Evolutionary conservation across 23 tunicate genomes (phyloP), one percentile per base, ranked within the genome.

Genomic region (Clavelina lepadiformis): DNA sequence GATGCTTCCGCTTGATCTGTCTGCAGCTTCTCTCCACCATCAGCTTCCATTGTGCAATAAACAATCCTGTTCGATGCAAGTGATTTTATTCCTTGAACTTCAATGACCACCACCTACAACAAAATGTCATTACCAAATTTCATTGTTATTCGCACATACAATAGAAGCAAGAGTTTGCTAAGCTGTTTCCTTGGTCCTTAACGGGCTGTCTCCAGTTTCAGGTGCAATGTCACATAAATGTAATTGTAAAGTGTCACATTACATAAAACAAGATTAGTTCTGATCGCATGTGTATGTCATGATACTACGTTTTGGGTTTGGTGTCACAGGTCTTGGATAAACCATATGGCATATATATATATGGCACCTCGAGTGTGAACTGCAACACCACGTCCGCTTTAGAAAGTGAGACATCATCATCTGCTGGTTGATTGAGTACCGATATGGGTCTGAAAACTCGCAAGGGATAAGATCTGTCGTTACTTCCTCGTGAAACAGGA

Each of bases 11-110:
- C 98, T 6, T 76, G 88, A 35, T 93, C 98, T 29, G 98, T 93
- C 38, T 85, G 93, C 33, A 82, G 69, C 61, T 85, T 93, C 18
- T 69, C 94, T 1, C 98, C 74, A 0, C 98, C 94, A 19, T 88
- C 86, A 0, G 79, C 80, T 45, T 93, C 98, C 98, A 93, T 93
- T 1, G 98, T 93, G 73, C 98, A 93, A 63, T 93, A 93, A 29
- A 93, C 83, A 3, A 68, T 80, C 46, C 63, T 72, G 68, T 71
- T 85, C 1, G 82, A 64, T 28, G 93, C 56, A 3, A 79, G 75
- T 4, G 93, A 83, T 46, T 79, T 93, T 56, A 93, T 46, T 20
- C 86, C 93, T 30, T 78, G 71, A 11, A 85, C 98, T 53, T 93
- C 94, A 5, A 73, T 58, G 6, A 93, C 98, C 18, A 93, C 78